These are phyloP conservation scores for Mus spretus DNA, from an alignment of 2,797 vertebrate species.

Conservation along the genomic window DNA sequence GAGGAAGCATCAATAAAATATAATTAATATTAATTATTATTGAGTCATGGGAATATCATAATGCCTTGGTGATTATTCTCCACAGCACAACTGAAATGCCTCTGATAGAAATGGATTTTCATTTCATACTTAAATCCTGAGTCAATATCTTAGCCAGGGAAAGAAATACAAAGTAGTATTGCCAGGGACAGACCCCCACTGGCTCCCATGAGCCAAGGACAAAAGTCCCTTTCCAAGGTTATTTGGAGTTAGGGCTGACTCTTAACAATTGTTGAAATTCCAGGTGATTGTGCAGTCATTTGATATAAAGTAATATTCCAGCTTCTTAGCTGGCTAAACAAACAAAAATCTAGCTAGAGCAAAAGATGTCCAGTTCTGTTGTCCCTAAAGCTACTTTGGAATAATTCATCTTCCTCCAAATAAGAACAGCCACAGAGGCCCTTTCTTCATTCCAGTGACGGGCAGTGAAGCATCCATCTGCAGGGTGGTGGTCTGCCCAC, in stretches of 20 bases:
- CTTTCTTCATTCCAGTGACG: not conserved
- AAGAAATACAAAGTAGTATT: not conserved
- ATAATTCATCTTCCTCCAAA: not conserved
- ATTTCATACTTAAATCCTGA: not conserved
- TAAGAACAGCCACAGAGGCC: not conserved
- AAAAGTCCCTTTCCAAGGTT: not conserved
- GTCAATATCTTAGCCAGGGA: not conserved
- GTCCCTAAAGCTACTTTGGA: not conserved
- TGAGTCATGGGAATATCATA: conserved; percentile 29
- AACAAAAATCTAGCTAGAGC: not conserved
- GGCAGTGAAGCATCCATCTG: not conserved
- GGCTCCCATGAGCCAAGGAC: not conserved
- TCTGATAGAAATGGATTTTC: conserved; percentile 52
- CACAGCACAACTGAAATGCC: not conserved
- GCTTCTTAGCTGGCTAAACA: not conserved
- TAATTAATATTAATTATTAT: conserved; percentile 61
- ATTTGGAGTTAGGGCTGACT: not conserved
- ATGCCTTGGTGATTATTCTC: not conserved
- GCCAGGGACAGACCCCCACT: no score
- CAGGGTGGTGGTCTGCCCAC: not conserved
- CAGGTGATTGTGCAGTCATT: not conserved
- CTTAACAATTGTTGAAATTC: not conserved
- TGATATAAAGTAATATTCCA: not conserved
- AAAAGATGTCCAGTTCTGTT: not conserved
- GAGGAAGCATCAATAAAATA: not conserved